Evolutionary conservation across 2,888 invertebrate species (phyloP).

Genomic region (Nemotelus pantherinus): DNA sequence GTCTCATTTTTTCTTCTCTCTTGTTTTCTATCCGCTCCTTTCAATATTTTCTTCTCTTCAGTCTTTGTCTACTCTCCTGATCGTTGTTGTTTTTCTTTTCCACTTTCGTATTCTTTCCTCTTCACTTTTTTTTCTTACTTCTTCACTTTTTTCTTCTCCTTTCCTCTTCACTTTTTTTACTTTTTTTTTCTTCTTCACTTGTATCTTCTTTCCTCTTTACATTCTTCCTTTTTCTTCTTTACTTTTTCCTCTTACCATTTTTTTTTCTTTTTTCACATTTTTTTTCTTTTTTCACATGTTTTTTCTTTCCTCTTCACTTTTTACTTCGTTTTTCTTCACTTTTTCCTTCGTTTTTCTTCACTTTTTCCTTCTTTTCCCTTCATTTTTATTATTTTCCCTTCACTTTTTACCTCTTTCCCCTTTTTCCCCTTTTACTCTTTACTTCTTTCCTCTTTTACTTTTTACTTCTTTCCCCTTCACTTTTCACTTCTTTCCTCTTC

Average conservation of each 20-base stretch:
- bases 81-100: background rate
- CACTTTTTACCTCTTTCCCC: too few relatives aligned
- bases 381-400: background rate
- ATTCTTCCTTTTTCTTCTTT: background rate
- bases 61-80: too few relatives aligned
- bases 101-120: background rate
- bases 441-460: too few relatives aligned
- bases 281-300: background rate
- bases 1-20: background rate
- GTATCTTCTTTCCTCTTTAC: constrained; percentile 16
- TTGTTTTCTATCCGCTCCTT: background rate
- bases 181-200: background rate
- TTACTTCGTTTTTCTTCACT: too few relatives aligned
- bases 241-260: background rate
- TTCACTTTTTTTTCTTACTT: background rate
- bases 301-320: background rate
- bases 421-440: too few relatives aligned
- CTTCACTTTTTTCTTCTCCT: background rate
- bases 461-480: background rate
- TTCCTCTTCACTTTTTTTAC: background rate
- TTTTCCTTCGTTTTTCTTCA: too few relatives aligned
- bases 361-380: background rate
- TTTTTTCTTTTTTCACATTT: background rate
- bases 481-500: too few relatives aligned
- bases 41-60: too few relatives aligned